Evolutionary conservation across 2,888 invertebrate species (phyloP).

Genomic region (Epirrhoe tristata): DNA sequence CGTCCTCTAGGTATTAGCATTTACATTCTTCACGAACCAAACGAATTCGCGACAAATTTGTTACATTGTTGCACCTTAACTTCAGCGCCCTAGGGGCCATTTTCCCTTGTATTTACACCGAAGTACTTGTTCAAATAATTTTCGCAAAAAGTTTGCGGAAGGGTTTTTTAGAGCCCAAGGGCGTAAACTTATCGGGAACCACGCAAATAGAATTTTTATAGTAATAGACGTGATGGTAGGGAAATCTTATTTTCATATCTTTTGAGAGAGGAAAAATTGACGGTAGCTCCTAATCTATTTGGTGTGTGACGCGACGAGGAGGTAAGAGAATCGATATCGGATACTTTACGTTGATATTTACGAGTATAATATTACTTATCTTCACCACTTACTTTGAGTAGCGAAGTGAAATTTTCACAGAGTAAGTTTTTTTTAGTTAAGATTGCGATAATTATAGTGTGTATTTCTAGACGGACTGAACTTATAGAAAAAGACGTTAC

Average conservation of each 20-base stretch:
- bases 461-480: no score
- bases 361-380: neutral
- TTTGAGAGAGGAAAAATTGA: constrained; percentile 39
- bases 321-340: constrained; percentile 20
- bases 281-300: constrained; percentile 29
- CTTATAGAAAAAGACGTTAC: no score
- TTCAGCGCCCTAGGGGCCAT: constrained; percentile 52
- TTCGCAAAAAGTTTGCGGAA: constrained; percentile 74
- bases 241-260: constrained; percentile 46
- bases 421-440: no score
- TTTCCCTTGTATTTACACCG: constrained; percentile 53
- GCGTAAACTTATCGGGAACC: constrained; percentile 70
- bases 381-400: no score
- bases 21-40: constrained; percentile 54
- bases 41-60: constrained; percentile 50
- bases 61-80: constrained; percentile 49
- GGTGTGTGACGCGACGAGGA: constrained; percentile 10
- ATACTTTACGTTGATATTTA: constrained; percentile 3
- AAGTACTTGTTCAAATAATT: constrained; percentile 76
- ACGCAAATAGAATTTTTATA: constrained; percentile 48
- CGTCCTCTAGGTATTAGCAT: constrained; percentile 39
- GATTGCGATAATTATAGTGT: no score
- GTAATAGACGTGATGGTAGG: constrained; percentile 42
- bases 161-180: constrained; percentile 69
- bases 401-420: no score